Percentiles rank a stretch among this genome's conserved stretches.
phyloP scores from a whole-genome alignment of 2,113 vertebrate species.

The Macquaria australasica region DNA sequence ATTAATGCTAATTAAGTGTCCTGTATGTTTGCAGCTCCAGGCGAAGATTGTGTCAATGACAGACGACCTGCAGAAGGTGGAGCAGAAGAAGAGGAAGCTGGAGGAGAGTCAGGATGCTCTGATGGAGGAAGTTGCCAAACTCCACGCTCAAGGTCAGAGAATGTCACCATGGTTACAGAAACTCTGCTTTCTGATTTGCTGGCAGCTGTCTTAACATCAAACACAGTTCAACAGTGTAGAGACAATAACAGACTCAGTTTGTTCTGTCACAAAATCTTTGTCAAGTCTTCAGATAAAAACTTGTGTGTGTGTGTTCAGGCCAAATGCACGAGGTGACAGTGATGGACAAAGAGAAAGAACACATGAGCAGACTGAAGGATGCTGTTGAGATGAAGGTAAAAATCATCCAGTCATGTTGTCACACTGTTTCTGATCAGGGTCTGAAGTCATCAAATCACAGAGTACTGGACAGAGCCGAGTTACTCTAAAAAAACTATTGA shows the following conservation, averaged over 20 bases:
- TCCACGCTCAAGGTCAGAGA: conserved; percentile 81
- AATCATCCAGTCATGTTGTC: neutral
- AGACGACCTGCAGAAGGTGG: conserved; percentile 92
- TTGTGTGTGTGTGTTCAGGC: conserved; percentile 79
- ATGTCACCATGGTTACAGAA: neutral
- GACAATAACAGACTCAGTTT: neutral
- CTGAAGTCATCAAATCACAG: too few relatives aligned
- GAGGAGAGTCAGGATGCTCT: conserved; percentile 93
- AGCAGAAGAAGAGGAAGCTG: conserved; percentile 92
- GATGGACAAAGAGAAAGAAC: conserved; percentile 81
- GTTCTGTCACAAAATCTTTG: neutral
- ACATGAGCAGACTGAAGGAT: conserved; percentile 74
- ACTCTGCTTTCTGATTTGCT: conserved; percentile 9
- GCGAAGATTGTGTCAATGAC: conserved; percentile 92
- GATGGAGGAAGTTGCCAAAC: conserved; percentile 92
- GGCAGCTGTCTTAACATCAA: neutral
- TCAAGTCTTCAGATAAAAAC: neutral
- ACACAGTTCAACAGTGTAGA: neutral
- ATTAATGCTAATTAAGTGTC: neutral
- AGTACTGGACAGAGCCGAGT: neutral
- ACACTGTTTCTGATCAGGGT: too few relatives aligned
- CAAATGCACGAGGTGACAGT: conserved; percentile 89
- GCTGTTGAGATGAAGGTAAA: conserved; percentile 80
- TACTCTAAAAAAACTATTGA: neutral
- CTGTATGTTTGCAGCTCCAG: conserved; percentile 84